Conservation (phyloP, 1,140 invertebrate genomes). For the Leptonema lineaticorne region DNA sequence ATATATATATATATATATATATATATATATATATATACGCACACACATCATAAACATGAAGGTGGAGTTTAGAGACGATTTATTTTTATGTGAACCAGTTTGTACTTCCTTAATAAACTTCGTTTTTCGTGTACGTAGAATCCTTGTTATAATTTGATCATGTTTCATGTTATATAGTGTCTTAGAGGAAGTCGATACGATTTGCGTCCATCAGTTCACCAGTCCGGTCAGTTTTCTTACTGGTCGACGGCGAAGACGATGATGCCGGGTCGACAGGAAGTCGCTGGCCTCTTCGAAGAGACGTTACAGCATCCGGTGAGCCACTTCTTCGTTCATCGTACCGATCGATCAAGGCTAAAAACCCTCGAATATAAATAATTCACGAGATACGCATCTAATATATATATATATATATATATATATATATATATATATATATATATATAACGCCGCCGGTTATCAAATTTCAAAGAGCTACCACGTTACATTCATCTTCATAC, state of each 20-base stretch:
- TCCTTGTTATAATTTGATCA: neutral
- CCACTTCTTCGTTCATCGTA: neutral
- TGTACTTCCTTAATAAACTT: neutral
- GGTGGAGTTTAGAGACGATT: neutral
- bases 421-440: too few relatives aligned
- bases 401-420: too few relatives aligned
- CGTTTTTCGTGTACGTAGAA: neutral
- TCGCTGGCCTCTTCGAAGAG: neutral
- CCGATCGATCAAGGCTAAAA: neutral
- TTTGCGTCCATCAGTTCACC: constrained; percentile 9
- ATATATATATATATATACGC: too few relatives aligned
- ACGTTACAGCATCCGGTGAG: constrained; percentile 6
- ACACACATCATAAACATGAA: too few relatives aligned
- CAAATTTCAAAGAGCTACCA: too few relatives aligned
- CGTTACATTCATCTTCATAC: too few relatives aligned
- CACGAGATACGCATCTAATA: too few relatives aligned
- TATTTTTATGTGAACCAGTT: constrained; percentile 6
- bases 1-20: too few relatives aligned
- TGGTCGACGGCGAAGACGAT: too few relatives aligned
- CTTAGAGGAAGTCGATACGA: constrained; percentile 4
- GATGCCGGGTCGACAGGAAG: too few relatives aligned
- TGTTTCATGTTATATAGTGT: neutral
- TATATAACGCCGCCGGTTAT: too few relatives aligned
- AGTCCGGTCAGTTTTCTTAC: constrained; percentile 3
- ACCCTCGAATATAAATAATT: too few relatives aligned